Conservation (phyloP, 2,113 vertebrate genomes). For the Epinephelus cyanopodus region DNA sequence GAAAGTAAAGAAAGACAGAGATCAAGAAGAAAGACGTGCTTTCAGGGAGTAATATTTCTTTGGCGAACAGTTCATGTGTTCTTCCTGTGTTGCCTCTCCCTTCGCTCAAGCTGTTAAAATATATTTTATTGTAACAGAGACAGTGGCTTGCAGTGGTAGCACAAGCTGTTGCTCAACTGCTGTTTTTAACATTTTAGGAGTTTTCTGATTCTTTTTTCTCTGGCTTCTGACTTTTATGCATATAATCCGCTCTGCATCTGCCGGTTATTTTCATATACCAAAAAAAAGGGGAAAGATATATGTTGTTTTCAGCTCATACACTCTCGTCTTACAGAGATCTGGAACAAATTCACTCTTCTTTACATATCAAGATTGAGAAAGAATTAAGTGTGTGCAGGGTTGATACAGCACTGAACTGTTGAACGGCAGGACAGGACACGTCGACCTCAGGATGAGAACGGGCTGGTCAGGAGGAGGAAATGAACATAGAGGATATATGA, state of each 20-base stretch:
- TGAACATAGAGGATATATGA: slow-evolving; percentile 13
- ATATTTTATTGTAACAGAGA: slow-evolving; percentile 14
- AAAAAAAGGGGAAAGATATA: background rate
- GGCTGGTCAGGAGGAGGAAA: background rate
- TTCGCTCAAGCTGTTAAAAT: background rate
- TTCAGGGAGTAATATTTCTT: background rate
- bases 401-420: slow-evolving; percentile 10
- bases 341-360: slow-evolving; percentile 3
- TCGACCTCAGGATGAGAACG: no score
- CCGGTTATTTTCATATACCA: background rate
- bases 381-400: slow-evolving; percentile 12
- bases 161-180: slow-evolving; percentile 11
- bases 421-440: background rate
- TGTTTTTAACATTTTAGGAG: slow-evolving; percentile 15
- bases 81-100: background rate
- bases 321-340: slow-evolving; percentile 31
- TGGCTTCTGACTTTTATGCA: background rate
- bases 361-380: slow-evolving; percentile 12
- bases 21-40: background rate
- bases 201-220: background rate
- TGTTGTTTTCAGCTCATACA: background rate
- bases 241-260: slow-evolving; percentile 18
- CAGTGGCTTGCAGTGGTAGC: slow-evolving; percentile 1
- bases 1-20: slow-evolving; percentile 2
- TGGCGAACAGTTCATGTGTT: background rate